Evolutionary conservation across 2,888 invertebrate species (phyloP).

Genomic region (Xestia ashworthii): DNA sequence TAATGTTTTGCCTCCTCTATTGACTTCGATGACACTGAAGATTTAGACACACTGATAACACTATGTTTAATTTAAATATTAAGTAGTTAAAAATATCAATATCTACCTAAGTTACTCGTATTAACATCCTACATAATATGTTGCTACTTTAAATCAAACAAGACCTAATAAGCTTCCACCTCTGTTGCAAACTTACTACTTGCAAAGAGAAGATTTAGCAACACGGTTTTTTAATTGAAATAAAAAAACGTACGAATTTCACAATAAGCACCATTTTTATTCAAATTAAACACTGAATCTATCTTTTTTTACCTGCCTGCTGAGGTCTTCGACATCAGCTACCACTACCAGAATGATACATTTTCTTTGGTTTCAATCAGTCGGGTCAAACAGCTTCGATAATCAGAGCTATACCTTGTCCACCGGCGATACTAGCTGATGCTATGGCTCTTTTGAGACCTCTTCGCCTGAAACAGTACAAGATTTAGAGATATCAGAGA

Average conservation of each 20-base stretch:
- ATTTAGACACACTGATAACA: not conserved
- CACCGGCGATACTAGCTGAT: slow-evolving; percentile 12
- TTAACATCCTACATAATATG: not conserved
- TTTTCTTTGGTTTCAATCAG: not conserved
- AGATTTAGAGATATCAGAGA: not conserved
- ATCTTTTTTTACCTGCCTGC: not conserved
- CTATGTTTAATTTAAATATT: not conserved
- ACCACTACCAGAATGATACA: not conserved
- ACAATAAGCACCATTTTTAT: not conserved
- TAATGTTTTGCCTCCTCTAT: not conserved
- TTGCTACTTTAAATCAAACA: not conserved
- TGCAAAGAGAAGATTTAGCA: not conserved
- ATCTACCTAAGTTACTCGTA: not conserved
- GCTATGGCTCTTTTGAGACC: slow-evolving; percentile 11
- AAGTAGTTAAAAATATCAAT: not conserved
- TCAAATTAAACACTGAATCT: not conserved
- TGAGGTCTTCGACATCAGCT: not conserved
- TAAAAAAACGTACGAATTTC: not conserved
- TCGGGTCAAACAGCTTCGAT: slow-evolving; percentile 4
- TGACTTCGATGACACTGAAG: not conserved
- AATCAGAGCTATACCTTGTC: slow-evolving; percentile 10
- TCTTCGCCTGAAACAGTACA: slow-evolving; percentile 8
- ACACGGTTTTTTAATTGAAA: too few species aligned
- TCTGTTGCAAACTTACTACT: not conserved
- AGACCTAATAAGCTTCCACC: not conserved